phyloP scores from a whole-genome alignment of 2,888 invertebrate species.

The Drosophila pseudotalamancana region DNA sequence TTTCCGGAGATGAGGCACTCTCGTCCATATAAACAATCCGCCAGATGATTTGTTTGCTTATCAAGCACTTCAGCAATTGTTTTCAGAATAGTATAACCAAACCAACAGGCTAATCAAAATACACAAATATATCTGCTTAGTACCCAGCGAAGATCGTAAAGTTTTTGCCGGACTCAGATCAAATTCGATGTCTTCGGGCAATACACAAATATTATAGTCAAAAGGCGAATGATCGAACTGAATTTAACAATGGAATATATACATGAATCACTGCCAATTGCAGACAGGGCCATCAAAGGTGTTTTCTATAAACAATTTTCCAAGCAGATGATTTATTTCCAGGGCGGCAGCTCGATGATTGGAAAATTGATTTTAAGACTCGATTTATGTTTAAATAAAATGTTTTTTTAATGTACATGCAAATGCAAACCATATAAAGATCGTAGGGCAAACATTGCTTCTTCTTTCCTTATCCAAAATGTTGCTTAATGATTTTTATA shows the following conservation, averaged over 20 bases:
- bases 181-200: slow-evolving; percentile 39
- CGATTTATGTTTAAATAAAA: background rate
- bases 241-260: slow-evolving; percentile 15
- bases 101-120: slow-evolving; percentile 35
- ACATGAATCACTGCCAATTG: slow-evolving; percentile 39
- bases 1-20: slow-evolving; percentile 14
- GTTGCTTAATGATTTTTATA: too few relatives aligned
- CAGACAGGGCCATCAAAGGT: background rate
- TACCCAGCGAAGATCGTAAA: slow-evolving; percentile 28
- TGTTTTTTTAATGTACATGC: too few relatives aligned
- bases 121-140: slow-evolving; percentile 36
- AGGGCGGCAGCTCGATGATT: slow-evolving; percentile 4
- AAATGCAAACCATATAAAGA: too few relatives aligned
- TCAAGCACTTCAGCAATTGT: slow-evolving; percentile 60
- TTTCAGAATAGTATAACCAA: slow-evolving; percentile 42
- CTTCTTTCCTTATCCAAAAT: too few relatives aligned
- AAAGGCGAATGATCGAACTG: slow-evolving; percentile 24
- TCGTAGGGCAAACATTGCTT: too few relatives aligned
- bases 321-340: slow-evolving; percentile 45
- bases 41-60: slow-evolving; percentile 57
- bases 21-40: slow-evolving; percentile 27
- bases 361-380: background rate
- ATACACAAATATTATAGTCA: slow-evolving; percentile 27
- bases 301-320: slow-evolving; percentile 47
- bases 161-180: slow-evolving; percentile 5